Evolutionary conservation across 64 coral and sea anemone species (phyloP).

Genomic region (Montipora foliosa): DNA sequence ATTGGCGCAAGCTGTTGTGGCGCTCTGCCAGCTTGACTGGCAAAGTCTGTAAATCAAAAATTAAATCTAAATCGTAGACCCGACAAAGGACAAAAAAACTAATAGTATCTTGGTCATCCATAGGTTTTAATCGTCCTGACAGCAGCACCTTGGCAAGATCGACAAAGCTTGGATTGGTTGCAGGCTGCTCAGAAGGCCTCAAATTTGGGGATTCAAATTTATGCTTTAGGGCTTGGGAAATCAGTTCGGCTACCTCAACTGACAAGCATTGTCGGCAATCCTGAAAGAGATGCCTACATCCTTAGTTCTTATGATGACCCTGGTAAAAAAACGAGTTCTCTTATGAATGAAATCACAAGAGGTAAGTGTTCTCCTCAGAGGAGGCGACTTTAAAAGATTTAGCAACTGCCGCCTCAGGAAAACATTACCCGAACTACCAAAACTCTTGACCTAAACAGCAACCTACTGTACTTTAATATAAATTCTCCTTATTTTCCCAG

Average conservation of each 20-base stretch:
- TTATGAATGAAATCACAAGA: neutral
- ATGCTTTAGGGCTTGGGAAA: neutral
- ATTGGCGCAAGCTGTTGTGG: no score
- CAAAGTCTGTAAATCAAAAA: no score
- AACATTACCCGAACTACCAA: no score
- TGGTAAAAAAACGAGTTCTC: neutral
- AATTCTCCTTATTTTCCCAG: neutral
- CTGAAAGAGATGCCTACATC: neutral
- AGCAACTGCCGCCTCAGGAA: no score
- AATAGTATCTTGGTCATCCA: neutral
- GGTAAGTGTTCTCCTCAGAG: neutral
- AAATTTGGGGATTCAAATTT: slow-evolving; percentile 4
- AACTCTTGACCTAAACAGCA: no score
- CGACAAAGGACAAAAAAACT: no score
- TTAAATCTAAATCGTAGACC: no score
- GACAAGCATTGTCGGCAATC: slow-evolving; percentile 5
- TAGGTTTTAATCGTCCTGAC: slow-evolving; percentile 3
- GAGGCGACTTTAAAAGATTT: no score
- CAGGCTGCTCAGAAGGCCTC: neutral
- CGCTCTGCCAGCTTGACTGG: no score
- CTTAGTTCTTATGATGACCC: slow-evolving; percentile 16
- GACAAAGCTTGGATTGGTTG: slow-evolving; percentile 20
- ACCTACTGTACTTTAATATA: no score
- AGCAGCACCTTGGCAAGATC: neutral
- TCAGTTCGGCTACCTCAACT: slow-evolving; percentile 1